These are phyloP conservation scores for Andricus grossulariae DNA, from an alignment of 1,140 invertebrate species.

Conservation along the genomic window DNA sequence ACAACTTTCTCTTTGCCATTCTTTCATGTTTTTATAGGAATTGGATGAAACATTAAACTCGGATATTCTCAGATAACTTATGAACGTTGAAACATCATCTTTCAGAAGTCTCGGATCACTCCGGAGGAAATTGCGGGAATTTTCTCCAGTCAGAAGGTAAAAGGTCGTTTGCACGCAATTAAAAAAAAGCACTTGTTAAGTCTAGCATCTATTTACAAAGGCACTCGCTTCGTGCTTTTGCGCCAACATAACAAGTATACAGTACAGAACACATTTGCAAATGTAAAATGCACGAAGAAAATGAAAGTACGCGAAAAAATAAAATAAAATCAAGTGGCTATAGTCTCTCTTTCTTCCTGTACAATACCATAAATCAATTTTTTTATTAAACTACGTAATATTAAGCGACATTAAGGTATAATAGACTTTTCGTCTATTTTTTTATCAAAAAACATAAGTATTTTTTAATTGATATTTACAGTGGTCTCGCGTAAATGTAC, in stretches of 20 bases:
- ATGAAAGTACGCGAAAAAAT: slow-evolving; percentile 34
- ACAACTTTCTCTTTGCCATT: background rate
- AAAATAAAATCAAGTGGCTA: slow-evolving; percentile 37
- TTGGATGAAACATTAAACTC: background rate
- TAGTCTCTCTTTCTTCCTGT: slow-evolving; percentile 14
- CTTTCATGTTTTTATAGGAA: background rate
- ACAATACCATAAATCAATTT: slow-evolving; percentile 12
- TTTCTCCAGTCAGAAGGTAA: slow-evolving; percentile 19
- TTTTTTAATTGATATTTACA: slow-evolving; percentile 44
- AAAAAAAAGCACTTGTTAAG: background rate
- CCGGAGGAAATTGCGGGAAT: background rate
- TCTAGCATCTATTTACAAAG: slow-evolving; percentile 8
- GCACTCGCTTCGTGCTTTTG: slow-evolving; percentile 13
- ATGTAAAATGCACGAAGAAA: slow-evolving; percentile 32
- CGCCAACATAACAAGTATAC: background rate
- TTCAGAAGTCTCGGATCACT: slow-evolving; percentile 11
- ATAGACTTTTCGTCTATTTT: slow-evolving; percentile 46
- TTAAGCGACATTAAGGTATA: slow-evolving; percentile 44
- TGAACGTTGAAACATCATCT: slow-evolving; percentile 22
- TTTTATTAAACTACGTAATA: slow-evolving; percentile 42
- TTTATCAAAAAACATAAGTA: slow-evolving; percentile 54
- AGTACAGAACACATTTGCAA: background rate
- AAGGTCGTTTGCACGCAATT: background rate
- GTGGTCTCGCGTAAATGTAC: slow-evolving; percentile 47
- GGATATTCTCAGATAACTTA: slow-evolving; percentile 11